Conservation (phyloP, 2,888 invertebrate species). For the Hydraecia micacea region DNA sequence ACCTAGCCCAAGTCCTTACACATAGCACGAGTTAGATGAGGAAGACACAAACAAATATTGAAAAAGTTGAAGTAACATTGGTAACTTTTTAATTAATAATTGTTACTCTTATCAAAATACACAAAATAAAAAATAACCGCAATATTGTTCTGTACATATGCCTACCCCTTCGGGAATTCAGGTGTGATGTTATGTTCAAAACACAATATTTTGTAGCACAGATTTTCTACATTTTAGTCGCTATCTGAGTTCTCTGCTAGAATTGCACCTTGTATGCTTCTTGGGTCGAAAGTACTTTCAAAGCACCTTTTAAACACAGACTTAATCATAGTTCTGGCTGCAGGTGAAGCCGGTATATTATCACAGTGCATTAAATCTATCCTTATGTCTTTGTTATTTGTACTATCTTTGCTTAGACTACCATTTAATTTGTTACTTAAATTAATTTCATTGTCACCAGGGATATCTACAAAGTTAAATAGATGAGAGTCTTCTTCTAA, state of each 20-base stretch:
- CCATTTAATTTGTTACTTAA: conserved; percentile 63
- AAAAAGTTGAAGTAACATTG: conserved; percentile 12
- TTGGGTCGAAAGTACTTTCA: conserved; percentile 92
- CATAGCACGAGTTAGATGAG: background rate
- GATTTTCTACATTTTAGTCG: conserved; percentile 76
- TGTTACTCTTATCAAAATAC: conserved; percentile 40
- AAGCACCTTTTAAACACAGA: conserved; percentile 93
- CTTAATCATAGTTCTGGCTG: conserved; percentile 90
- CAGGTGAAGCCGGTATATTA: conserved; percentile 91
- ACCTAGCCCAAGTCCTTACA: conserved; percentile 3
- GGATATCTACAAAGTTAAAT: conserved; percentile 87
- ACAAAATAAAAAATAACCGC: conserved; percentile 6
- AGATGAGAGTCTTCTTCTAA: conserved; percentile 88
- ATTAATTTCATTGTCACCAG: conserved; percentile 71
- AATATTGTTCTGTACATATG: background rate
- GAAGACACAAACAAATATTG: background rate
- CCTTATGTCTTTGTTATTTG: conserved; percentile 42
- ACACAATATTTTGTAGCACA: conserved; percentile 15
- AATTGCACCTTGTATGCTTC: conserved; percentile 90
- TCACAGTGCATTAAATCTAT: conserved; percentile 81
- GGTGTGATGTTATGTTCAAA: background rate
- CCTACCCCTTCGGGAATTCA: background rate
- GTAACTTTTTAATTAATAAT: conserved; percentile 35
- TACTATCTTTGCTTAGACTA: conserved; percentile 61
- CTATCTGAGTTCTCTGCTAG: conserved; percentile 94